Evolutionary conservation across 64 coral and sea anemone genomes (phyloP).

Genomic region (Porites australiensis): DNA sequence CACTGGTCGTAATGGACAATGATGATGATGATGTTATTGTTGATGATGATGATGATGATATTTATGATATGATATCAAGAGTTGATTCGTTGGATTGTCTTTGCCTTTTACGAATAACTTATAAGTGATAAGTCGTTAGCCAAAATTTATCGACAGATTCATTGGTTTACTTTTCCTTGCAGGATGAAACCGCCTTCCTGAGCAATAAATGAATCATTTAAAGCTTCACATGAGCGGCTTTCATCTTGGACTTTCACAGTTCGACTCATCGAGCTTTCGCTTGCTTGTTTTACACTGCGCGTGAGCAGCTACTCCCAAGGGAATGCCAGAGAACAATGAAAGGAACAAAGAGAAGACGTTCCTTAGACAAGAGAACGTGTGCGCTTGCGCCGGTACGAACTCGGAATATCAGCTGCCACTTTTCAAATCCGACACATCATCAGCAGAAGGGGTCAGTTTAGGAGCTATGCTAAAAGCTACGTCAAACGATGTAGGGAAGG

Average conservation of each 20-base stretch:
- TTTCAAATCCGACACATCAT: not conserved
- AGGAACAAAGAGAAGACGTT: not conserved
- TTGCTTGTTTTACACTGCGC: not conserved
- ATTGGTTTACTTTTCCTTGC: not conserved
- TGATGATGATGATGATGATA: too few relatives aligned
- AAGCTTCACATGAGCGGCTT: not conserved
- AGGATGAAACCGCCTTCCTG: not conserved
- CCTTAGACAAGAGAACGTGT: not conserved
- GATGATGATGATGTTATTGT: too few relatives aligned
- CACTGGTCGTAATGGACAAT: too few relatives aligned
- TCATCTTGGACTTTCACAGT: not conserved
- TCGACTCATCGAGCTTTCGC: not conserved
- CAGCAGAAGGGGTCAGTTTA: not conserved
- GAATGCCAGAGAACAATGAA: conserved; percentile 40
- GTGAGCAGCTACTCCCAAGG: not conserved
- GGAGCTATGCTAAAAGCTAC: not conserved
- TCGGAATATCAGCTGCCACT: not conserved
- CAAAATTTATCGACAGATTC: too few relatives aligned
- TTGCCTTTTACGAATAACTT: too few relatives aligned
- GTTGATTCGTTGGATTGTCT: too few relatives aligned
- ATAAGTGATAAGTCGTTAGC: too few relatives aligned
- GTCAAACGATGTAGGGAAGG: not conserved
- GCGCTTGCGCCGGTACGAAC: not conserved
- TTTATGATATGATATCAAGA: too few relatives aligned
- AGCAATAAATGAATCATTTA: not conserved